Evolutionary conservation across 2,113 vertebrate species (phyloP), one percentile per base, ranked within the genome.

Genomic region (Vimba vimba): DNA sequence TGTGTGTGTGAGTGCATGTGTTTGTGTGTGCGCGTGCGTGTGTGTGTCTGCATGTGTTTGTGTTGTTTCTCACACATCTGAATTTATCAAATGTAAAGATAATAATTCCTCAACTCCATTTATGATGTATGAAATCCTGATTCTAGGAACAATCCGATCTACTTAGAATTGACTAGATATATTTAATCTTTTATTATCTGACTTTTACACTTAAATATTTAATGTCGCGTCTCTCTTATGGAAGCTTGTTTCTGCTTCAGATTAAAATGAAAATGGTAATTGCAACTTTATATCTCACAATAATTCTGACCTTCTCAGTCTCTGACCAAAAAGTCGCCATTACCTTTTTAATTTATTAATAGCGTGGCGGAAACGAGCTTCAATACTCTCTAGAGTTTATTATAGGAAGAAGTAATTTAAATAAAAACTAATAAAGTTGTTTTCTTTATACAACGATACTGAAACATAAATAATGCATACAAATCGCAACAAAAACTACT

Each of bases 381-480:
- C 19, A 57, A 2, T 3, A 8, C 71, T 25, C 23, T 74, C 10
- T 74, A 52, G 25, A 78, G 19, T 57, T 57, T 39, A 4, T 59
- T 12, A 60, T 3, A 25, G 11, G 9, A 23, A 0, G 30, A 52
- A 52, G 15, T 52, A 6, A 52, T 52, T 17, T 1, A 52, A 52
- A 17, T 52, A 1, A 52, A 52, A 52, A 5, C 50, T 8, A 36
- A 76, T 27, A 77, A 78, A 57, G 10, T 11, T 30, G 15, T 21
- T 78, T 78, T 47, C 23, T 74, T 45, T 47, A 47, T 74, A 19
- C 6, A 66, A 45, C 12, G 39, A 66, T 57, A 30, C 27, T 25
- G 21, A 55, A n/a, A 21, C 47, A 59, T 15, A 79, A 85, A 71
- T 73, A 68, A 79, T 68, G 64, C 62, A 59, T 79, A 80, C 25